phyloP scores from a whole-genome alignment of 2,888 invertebrate genomes.

The Buathra laborator region DNA sequence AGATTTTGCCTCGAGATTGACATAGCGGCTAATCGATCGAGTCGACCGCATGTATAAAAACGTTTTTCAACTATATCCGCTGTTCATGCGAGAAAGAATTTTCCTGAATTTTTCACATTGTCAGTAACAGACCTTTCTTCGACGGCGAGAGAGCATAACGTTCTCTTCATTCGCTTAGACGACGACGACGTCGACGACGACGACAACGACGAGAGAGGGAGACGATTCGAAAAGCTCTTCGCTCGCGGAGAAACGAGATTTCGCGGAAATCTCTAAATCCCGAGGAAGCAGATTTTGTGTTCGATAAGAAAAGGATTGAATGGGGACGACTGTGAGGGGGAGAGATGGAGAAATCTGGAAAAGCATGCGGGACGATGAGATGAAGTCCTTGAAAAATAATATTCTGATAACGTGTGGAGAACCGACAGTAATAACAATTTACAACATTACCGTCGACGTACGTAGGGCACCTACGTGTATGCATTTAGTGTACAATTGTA shows the following conservation, averaged over 20 bases:
- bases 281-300: not conserved
- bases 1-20: conserved; percentile 20
- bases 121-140: conserved; percentile 31
- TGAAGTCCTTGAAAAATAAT: conserved; percentile 30
- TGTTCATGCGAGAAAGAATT: conserved; percentile 17
- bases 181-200: too few relatives aligned
- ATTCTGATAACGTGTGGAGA: conserved; percentile 6
- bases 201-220: not conserved
- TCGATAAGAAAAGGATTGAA: not conserved
- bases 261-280: conserved; percentile 9
- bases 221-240: conserved; percentile 26
- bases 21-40: conserved; percentile 61
- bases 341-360: not conserved
- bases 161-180: conserved; percentile 15
- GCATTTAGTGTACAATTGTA: not conserved
- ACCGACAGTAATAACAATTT: conserved; percentile 65
- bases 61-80: conserved; percentile 30
- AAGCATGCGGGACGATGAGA: not conserved
- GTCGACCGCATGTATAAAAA: conserved; percentile 47
- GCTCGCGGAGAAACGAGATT: conserved; percentile 41
- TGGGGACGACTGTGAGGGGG: too few relatives aligned
- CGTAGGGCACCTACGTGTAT: not conserved
- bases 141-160: not conserved
- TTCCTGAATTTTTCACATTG: conserved; percentile 51
- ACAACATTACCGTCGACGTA: conserved; percentile 25